Base-by-base conservation (phyloP, 2,113 vertebrate species). In the Excalfactoria chinensis region DNA sequence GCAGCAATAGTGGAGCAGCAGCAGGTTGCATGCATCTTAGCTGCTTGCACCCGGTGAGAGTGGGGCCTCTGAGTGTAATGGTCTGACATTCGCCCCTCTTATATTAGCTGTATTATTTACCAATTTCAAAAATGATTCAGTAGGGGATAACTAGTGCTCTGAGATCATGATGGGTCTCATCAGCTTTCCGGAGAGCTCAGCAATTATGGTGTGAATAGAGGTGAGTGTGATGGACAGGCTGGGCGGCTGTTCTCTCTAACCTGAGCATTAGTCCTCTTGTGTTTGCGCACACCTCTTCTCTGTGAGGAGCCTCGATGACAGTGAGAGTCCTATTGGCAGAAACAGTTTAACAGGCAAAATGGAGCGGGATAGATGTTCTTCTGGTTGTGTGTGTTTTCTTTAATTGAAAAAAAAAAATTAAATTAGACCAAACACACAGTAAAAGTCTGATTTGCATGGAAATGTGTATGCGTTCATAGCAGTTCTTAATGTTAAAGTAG, bases 81-180 rank as follows among this genome's bases (percentile, higher is more conserved):
- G 66, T 66, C 62, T 81, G 80, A 40, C 43, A 48, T 11, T 70
- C 48, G 28, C 43, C 80, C 62, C 46, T 93, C 62, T 86, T 68
- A 5, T 68, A 75, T 86, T 88, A 78, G 35, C 86, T 16, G 0
- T 86, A 88, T 88, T 93, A 88, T 93, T 93, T 96, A 73, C 69
- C 90, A 77, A 81, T 93, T 93, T 90, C 1, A 6, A 72, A 95
- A 90, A 90, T 62, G 35, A 74, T 95, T 93, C 80, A 13, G 53
- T 69, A 59, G 83, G 76, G 86, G 44, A 63, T 81, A 90, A 81
- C 80, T 86, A 18, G 51, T 51, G 72, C 84, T 91, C 79, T 86
- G 79, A 94, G 90, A 86, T 70, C 80, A 49, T 86, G 76, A 78
- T 76, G 53, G 59, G 58, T 78, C 86, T 72, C 37, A 73, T 68